phyloP scores from a whole-genome alignment of 2,797 vertebrate genomes.

The Apogon hyalosoma region DNA sequence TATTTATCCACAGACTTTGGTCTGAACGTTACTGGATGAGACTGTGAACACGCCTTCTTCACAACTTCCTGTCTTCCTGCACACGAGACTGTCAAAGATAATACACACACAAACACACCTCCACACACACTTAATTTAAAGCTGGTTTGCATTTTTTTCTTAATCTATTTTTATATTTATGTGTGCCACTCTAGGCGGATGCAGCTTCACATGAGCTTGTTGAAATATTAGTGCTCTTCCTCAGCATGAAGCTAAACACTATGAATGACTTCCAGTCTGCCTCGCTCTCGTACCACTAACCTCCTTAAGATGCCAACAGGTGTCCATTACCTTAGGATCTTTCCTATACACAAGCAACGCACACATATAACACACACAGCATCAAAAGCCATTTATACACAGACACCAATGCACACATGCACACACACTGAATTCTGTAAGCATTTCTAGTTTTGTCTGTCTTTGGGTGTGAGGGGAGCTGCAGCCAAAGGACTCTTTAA shows the following conservation, averaged over 20 bases:
- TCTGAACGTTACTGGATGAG: slow-evolving; percentile 39
- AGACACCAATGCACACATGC: slow-evolving; percentile 19
- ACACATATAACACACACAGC: slow-evolving; percentile 32
- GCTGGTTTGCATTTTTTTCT: slow-evolving; percentile 67
- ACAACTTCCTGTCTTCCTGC: slow-evolving; percentile 62
- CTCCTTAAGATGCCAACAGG: slow-evolving; percentile 75
- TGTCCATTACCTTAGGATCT: slow-evolving; percentile 61
- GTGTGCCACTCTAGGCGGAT: slow-evolving; percentile 68
- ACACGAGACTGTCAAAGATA: slow-evolving; percentile 51
- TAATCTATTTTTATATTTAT: slow-evolving; percentile 85
- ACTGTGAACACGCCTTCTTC: slow-evolving; percentile 68
- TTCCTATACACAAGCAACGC: slow-evolving; percentile 45
- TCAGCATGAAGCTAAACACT: slow-evolving; percentile 78
- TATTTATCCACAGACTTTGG: slow-evolving; percentile 33
- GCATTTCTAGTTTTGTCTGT: slow-evolving; percentile 71
- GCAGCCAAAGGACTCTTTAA: slow-evolving; percentile 78
- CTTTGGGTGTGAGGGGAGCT: slow-evolving; percentile 64
- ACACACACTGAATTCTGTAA: slow-evolving; percentile 55
- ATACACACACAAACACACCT: slow-evolving; percentile 23
- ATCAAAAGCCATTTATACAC: slow-evolving; percentile 58
- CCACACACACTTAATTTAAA: slow-evolving; percentile 67
- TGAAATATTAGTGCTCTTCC: slow-evolving; percentile 74
- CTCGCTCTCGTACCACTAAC: slow-evolving; percentile 78
- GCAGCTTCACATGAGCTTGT: slow-evolving; percentile 66
- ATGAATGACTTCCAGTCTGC: slow-evolving; percentile 81